A percentile compares a stretch with the other conserved stretches of the same genome.
Conservation (phyloP, 1,140 invertebrate species). For the Trachelipus rathkii region DNA sequence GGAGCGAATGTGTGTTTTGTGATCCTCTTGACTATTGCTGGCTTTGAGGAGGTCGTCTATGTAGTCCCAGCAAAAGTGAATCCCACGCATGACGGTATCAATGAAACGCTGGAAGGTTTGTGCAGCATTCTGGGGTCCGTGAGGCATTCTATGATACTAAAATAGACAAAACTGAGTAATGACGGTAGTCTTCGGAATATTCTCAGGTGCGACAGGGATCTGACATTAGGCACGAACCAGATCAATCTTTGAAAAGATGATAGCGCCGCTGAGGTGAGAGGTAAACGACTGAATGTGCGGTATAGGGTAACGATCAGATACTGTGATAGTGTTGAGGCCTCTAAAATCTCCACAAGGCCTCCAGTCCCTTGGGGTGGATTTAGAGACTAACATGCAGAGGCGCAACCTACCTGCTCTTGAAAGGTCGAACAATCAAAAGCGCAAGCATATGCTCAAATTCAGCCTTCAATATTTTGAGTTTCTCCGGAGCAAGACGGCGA, state of each 20-base stretch:
- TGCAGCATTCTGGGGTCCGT: slow-evolving; percentile 52
- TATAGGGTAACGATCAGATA: not conserved
- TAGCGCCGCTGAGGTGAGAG: slow-evolving; percentile 10
- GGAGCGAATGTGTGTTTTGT: slow-evolving; percentile 48
- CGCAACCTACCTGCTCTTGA: too few relatives aligned
- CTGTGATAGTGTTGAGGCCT: not conserved
- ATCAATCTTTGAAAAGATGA: slow-evolving; percentile 38
- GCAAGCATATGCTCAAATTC: not conserved
- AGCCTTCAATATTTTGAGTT: not conserved
- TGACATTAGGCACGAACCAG: slow-evolving; percentile 44
- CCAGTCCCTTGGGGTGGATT: not conserved
- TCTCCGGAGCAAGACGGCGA: not conserved
- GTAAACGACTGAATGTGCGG: not conserved
- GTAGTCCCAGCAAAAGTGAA: slow-evolving; percentile 48
- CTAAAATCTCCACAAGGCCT: not conserved
- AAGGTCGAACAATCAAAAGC: not conserved
- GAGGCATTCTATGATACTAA: slow-evolving; percentile 46
- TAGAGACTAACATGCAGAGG: not conserved
- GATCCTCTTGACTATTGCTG: slow-evolving; percentile 48
- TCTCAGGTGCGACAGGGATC: slow-evolving; percentile 37
- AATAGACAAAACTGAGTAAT: slow-evolving; percentile 30
- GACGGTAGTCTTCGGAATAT: slow-evolving; percentile 47
- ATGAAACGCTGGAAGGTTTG: too few relatives aligned
- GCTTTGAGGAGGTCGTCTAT: slow-evolving; percentile 54
- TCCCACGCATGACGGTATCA: slow-evolving; percentile 49